These are phyloP conservation scores for Drosophila willistoni DNA, from an alignment of 1,140 invertebrate genomes.

Conservation along the genomic window DNA sequence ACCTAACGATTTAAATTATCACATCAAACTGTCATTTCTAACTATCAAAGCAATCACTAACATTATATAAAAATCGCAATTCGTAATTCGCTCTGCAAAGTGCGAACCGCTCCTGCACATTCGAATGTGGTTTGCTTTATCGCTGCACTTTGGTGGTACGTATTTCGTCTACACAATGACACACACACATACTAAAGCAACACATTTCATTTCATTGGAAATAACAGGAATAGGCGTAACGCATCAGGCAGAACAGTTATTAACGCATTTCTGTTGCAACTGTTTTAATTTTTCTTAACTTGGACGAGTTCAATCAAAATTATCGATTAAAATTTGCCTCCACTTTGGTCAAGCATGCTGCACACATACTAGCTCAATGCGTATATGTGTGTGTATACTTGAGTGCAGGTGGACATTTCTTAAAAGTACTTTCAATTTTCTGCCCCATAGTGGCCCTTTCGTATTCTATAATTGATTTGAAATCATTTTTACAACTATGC, in stretches of 20 bases:
- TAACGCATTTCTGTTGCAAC: conserved; percentile 23
- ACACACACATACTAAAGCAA: not conserved
- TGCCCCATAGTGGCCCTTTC: not conserved
- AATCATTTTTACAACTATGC: not conserved
- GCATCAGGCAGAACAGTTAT: conserved; percentile 3
- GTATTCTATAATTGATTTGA: not conserved
- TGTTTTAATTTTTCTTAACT: not conserved
- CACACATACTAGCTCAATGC: conserved; percentile 25
- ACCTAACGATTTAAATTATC: no score
- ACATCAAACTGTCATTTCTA: no score
- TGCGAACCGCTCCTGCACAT: not conserved
- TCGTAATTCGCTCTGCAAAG: no score
- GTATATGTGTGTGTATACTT: conserved; percentile 1
- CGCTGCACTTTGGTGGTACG: conserved; percentile 1
- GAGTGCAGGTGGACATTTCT: conserved; percentile 11
- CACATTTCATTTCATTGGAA: not conserved
- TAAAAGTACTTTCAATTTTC: not conserved
- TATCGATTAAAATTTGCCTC: conserved; percentile 51
- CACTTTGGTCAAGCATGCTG: conserved; percentile 56
- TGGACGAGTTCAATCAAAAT: conserved; percentile 30
- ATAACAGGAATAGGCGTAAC: conserved; percentile 4
- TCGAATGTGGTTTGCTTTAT: conserved; percentile 15
- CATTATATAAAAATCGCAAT: no score
- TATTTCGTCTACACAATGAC: not conserved
- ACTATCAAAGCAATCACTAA: no score